Percentiles rank a stretch among this genome's conserved stretches.
phyloP scores from a whole-genome alignment of 1,140 invertebrate genomes.

The Contarinia nasturtii region DNA sequence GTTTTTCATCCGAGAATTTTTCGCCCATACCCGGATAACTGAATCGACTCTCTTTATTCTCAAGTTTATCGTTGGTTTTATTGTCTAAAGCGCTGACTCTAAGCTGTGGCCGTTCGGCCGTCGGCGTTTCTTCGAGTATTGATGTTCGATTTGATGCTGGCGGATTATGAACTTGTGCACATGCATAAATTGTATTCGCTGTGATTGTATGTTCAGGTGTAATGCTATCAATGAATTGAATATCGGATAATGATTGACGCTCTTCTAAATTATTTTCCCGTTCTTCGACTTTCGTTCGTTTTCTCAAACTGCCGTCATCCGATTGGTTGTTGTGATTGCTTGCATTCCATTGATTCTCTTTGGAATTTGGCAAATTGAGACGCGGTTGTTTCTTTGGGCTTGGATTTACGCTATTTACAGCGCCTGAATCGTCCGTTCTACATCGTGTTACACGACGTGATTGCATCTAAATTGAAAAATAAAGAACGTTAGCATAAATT shows the following conservation, averaged over 20 bases:
- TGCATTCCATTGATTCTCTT: slow-evolving; percentile 4
- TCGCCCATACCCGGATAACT: slow-evolving; percentile 18
- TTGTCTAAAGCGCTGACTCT: too few relatives aligned
- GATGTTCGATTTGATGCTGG: slow-evolving; percentile 6
- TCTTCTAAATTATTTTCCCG: slow-evolving; percentile 12
- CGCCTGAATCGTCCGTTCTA: slow-evolving; percentile 27
- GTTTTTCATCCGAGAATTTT: neutral
- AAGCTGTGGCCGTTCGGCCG: neutral
- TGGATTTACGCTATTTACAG: slow-evolving; percentile 29
- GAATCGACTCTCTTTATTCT: slow-evolving; percentile 15
- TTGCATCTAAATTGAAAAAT: slow-evolving; percentile 1
- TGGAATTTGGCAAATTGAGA: slow-evolving; percentile 24
- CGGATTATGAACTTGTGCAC: slow-evolving; percentile 20
- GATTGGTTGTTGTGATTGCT: slow-evolving; percentile 4
- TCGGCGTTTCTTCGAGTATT: neutral
- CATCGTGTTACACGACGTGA: slow-evolving; percentile 24
- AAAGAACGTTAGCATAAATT: neutral
- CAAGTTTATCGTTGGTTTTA: neutral
- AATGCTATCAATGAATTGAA: slow-evolving; percentile 41
- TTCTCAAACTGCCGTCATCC: slow-evolving; percentile 26
- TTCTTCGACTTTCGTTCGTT: slow-evolving; percentile 36
- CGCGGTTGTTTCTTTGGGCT: slow-evolving; percentile 33
- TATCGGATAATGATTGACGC: slow-evolving; percentile 24
- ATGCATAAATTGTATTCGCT: slow-evolving; percentile 3
- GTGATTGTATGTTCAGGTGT: slow-evolving; percentile 29